Evolutionary conservation across 2,888 invertebrate species (phyloP), one percentile per base, ranked within the genome.

Genomic region (Heliconius cydno): DNA sequence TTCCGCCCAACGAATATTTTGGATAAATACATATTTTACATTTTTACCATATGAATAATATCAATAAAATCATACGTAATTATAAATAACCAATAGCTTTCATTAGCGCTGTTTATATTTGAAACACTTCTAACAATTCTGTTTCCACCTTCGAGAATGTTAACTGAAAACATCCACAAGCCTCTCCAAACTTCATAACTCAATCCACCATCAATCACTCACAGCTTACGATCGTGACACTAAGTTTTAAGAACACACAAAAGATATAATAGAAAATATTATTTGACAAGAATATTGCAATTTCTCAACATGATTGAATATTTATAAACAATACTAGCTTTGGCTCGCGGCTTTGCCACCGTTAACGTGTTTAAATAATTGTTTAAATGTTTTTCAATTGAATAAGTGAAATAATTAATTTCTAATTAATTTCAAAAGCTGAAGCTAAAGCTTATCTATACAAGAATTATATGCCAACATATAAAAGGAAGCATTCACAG

Each of bases 141-240:
- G 70, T 46, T 46, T 70, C 70, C 70, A 46, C 41, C 70, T 70
- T 46, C 41, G 25, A 73, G 25, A 60, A 30, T 9, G 46, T 22
- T 19, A 66, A 63, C 28, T 22, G n/a, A 22, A 65, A 75, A 75
- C 15, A 63, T 65, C 38, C 28, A 19, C 28, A 25, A 65, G 7
- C 65, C 13, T 25, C 25, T 25, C 38, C 30, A 38, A 76, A 9
- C 25, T 30, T 60, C 52, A 60, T 46, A 75, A 30, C 75, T 75
- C 66, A 46, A 75, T 66, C 41, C 66, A 2, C 65, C 75, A 75
- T 75, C 65, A 66, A 75, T 75, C 75, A 66, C 41, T 65, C 75
- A 41, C 63, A 75, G 65, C 22, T 65, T 75, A 66, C 28, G 28
- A 75, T 65, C 41, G 28, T 13, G 65, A 65, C 75, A 75, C 65